These are phyloP conservation scores for Cryptocephalus moraei DNA, from an alignment of 2,888 invertebrate genomes.

Conservation along the genomic window DNA sequence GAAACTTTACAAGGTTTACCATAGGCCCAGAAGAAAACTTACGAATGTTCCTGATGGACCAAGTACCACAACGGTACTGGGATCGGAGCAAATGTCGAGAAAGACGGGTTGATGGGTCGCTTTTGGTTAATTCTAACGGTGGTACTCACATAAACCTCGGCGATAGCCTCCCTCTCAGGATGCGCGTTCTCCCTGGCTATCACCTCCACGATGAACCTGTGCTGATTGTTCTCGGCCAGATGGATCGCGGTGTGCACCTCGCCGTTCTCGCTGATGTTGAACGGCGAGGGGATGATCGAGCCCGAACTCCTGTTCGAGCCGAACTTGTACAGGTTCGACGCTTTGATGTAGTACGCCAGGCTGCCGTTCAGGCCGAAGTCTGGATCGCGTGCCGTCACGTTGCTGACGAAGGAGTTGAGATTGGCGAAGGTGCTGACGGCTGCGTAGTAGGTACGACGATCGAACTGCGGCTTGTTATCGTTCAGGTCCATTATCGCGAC, in stretches of 20 bases:
- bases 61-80: too few species aligned
- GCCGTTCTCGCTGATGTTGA: conserved; percentile 65
- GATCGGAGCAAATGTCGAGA: too few species aligned
- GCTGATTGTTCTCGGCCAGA: conserved; percentile 83
- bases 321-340: conserved; percentile 72
- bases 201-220: conserved; percentile 74
- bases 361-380: conserved; percentile 79
- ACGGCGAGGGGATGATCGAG: conserved; percentile 82
- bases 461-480: conserved; percentile 64
- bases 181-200: conserved; percentile 72
- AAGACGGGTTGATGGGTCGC: too few species aligned
- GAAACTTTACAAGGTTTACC: too few species aligned
- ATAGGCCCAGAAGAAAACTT: too few species aligned
- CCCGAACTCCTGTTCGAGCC: conserved; percentile 68
- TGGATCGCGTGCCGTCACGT: conserved; percentile 70
- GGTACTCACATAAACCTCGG: conserved; percentile 67
- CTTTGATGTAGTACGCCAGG: conserved; percentile 69
- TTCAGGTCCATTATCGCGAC: conserved; percentile 72
- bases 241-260: conserved; percentile 65
- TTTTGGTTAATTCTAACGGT: too few species aligned
- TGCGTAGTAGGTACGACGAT: conserved; percentile 32
- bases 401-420: conserved; percentile 61
- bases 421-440: conserved; percentile 70
- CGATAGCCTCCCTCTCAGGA: conserved; percentile 65
- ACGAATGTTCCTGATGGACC: too few species aligned